phyloP scores from a whole-genome alignment of 1,140 invertebrate species.

The Holcopasites calliopsidis region DNA sequence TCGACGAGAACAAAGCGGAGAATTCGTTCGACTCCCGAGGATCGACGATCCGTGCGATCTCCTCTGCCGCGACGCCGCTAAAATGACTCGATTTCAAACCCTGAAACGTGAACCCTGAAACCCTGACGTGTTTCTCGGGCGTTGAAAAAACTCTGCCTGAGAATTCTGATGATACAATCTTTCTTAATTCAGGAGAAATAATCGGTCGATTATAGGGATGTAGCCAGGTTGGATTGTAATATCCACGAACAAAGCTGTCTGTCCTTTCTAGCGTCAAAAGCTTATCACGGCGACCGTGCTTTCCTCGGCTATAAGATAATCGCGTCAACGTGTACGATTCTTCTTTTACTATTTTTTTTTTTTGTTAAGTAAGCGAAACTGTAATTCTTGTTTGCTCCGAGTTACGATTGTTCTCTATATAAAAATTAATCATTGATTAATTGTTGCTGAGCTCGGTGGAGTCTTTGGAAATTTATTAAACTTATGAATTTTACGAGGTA shows the following conservation, averaged over 20 bases:
- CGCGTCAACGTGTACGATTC: neutral
- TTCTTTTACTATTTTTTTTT: too few relatives aligned
- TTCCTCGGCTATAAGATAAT: slow-evolving; percentile 33
- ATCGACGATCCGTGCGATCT: slow-evolving; percentile 25
- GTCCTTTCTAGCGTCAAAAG: slow-evolving; percentile 13
- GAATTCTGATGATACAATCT: neutral
- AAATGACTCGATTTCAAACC: neutral
- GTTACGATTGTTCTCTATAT: too few relatives aligned
- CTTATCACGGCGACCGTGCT: slow-evolving; percentile 31
- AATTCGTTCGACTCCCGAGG: too few relatives aligned
- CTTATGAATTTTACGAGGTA: too few relatives aligned
- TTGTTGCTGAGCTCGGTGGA: too few relatives aligned
- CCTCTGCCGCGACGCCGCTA: slow-evolving; percentile 12
- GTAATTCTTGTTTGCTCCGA: too few relatives aligned
- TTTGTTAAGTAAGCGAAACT: too few relatives aligned
- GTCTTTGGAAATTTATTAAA: too few relatives aligned
- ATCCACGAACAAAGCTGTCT: slow-evolving; percentile 28
- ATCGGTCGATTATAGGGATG: neutral
- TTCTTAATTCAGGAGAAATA: neutral
- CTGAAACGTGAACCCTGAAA: slow-evolving; percentile 23
- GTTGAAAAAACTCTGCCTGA: neutral
- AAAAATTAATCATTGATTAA: too few relatives aligned
- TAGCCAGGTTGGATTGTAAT: slow-evolving; percentile 15
- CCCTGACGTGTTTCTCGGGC: too few relatives aligned
- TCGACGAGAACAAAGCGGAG: too few relatives aligned